Conservation (phyloP, 2,113 vertebrate genomes). For the Dasyornis broadbenti region DNA sequence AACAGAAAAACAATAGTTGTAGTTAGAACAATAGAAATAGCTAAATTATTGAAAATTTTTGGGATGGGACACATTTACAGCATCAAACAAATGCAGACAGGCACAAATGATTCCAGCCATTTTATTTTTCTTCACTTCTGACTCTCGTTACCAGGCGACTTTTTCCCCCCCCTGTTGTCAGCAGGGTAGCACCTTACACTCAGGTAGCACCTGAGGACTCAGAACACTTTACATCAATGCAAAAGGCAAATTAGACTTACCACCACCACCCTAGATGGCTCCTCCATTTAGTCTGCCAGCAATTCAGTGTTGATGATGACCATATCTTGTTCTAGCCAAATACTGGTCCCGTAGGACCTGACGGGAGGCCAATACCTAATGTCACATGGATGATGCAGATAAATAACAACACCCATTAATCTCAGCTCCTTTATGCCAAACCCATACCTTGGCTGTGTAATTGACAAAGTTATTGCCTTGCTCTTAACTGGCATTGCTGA, state of each 20-base stretch:
- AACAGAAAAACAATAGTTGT: not conserved
- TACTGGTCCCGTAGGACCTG: not conserved
- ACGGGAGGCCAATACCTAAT: not conserved
- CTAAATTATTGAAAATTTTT: not conserved
- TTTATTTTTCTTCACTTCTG: not conserved
- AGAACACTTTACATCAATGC: not conserved
- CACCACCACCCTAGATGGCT: not conserved
- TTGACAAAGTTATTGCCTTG: not conserved
- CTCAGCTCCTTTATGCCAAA: not conserved
- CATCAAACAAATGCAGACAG: not conserved
- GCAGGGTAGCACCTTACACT: not conserved
- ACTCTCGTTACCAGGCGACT: not conserved
- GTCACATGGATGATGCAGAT: not conserved
- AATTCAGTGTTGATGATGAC: not conserved
- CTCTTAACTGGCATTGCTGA: not conserved
- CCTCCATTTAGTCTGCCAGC: not conserved
- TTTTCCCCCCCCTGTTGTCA: not conserved
- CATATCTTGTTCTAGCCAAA: not conserved
- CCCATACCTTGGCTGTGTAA: not conserved
- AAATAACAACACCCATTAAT: not conserved
- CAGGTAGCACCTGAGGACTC: not conserved
- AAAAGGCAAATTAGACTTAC: not conserved
- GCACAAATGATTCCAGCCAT: fast-evolving
- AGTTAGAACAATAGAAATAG: not conserved
- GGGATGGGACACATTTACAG: not conserved